phyloP scores from a whole-genome alignment of 53 echinoderm and acorn worm species.

The Echinarachnius parma region DNA sequence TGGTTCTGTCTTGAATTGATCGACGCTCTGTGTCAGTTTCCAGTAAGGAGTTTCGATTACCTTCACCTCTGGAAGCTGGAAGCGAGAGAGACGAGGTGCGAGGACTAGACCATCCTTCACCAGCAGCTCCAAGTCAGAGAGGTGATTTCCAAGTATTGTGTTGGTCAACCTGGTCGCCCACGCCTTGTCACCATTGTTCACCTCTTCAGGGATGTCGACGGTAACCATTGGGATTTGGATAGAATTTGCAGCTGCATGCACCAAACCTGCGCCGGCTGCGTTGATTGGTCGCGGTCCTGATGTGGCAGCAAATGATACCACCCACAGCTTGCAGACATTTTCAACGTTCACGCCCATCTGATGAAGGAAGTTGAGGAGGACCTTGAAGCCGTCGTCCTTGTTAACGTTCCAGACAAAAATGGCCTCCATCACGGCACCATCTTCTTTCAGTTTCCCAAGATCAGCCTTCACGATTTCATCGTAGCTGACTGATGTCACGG shows the following conservation, averaged over 20 bases:
- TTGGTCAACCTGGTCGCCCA: slow-evolving; percentile 10
- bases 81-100: slow-evolving; percentile 50
- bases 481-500: slow-evolving; percentile 30
- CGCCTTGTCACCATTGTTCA: slow-evolving; percentile 35
- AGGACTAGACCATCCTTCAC: slow-evolving; percentile 38
- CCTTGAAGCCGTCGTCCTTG: slow-evolving; percentile 45
- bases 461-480: slow-evolving; percentile 43
- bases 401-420: slow-evolving; percentile 42
- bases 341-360: slow-evolving; percentile 45
- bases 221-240: slow-evolving; percentile 56
- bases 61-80: slow-evolving; percentile 23
- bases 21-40: slow-evolving; percentile 36
- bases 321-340: slow-evolving; percentile 51
- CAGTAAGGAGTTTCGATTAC: slow-evolving; percentile 58
- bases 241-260: slow-evolving; percentile 65
- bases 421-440: slow-evolving; percentile 38
- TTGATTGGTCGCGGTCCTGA: slow-evolving; percentile 34
- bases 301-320: slow-evolving; percentile 45
- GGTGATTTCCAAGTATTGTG: slow-evolving; percentile 12
- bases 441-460: slow-evolving; percentile 46
- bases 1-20: slow-evolving; percentile 18
- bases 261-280: slow-evolving; percentile 49
- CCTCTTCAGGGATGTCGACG: slow-evolving; percentile 45
- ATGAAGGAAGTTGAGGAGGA: slow-evolving; percentile 38
- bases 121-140: slow-evolving; percentile 32